Base-by-base conservation (phyloP, 2,113 vertebrate species). In the Acanthisitta chloris region DNA sequence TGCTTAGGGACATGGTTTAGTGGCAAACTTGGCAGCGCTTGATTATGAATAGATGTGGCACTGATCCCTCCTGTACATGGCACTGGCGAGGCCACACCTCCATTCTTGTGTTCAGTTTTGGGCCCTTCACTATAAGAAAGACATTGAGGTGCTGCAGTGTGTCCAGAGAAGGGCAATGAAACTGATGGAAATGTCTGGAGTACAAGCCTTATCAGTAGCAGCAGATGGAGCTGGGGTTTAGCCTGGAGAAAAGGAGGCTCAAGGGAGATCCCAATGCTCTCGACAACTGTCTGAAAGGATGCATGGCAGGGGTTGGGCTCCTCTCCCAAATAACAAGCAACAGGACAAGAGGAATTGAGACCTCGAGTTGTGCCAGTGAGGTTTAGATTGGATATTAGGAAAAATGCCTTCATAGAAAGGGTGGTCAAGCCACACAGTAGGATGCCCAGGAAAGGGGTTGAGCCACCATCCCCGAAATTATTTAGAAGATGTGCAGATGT, bases 91-190 rank as follows among this genome's bases (percentile, higher is more conserved):
- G 34, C 23, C 9, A 16, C 8, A 38, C 9, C 23, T 36, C 8
- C 7, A 77, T 19, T 19, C 11, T 15, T 9, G 9, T n/a, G 24
- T 62, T 17, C 24, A n/a, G n/a, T n/a, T 70, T n/a, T 54, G 19
- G 28, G 29, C 18, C 12, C 28, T 10, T 15, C 14, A 59, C 5
- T 45, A 40, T n/a, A 62, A 70, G 10, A 40, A 46, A 62, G 19
- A 70, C 19, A n/a, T 1, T 24, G 65, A 70, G n/a, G n/a, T 19
- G 24, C 65, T 79, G 19, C 10, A 79, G 40, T 0, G 0, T 29
- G 8, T 25, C 20, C 31, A 66, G 19, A 66, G 46, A 70, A 62
- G 19, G 46, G 24, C 46, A 86, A 19, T 7, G 23, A 19, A 17
- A 28, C 10, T 70, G 28, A 24, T 38, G n/a, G n/a, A 40, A 70